Evolutionary conservation across 2,113 vertebrate species (phyloP), one percentile per base, ranked within the genome.

Genomic region (Acanthisitta chloris): DNA sequence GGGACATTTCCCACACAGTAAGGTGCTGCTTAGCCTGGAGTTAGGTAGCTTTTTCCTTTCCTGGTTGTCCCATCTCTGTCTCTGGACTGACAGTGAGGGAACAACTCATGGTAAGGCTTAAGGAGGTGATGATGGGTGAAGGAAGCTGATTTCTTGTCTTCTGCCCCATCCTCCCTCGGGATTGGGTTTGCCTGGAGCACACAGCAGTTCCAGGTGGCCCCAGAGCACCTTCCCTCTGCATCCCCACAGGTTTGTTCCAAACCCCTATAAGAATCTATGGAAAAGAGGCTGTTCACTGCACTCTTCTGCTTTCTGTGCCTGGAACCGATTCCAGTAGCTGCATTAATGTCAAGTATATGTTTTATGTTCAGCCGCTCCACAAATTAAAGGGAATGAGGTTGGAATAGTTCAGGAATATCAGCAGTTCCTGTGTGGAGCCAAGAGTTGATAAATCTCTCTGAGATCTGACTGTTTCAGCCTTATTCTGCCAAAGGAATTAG

Each of bases 181-280:
- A 31, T 48, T 8, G 33, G 19, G 55, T 57, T 57, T 57, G 3
- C 20, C 55, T 57, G 33, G 29, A 26, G 14, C 29, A 11, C 20
- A 2, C 9, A 12, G 26, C 0, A 0, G 36, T 65, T 43, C 10
- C 52, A 54, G 4, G 33, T 42, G 34, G 4, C 70, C 18, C 8
- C 11, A 2, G 40, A 12, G 24, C 38, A 4, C 46, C 40, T 33
- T 15, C 67, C 19, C 52, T 42, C 14, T 5, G 0, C 2, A 2
- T 13, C 43, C 31, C 10, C 6, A 14, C 4, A 18, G 4, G 57
- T 45, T 38, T 8, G 5, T 33, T 15, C 3, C 25, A 43, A 62
- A 36, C 7, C 25, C 29, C 14, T 0, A 0, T 23, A 20, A 40
- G 19, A 19, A 52, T 33, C 72, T n/a, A 0, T 24, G 36, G 46